Base-by-base conservation (phyloP, 2,888 invertebrate species). In the Parelbella ahira region DNA sequence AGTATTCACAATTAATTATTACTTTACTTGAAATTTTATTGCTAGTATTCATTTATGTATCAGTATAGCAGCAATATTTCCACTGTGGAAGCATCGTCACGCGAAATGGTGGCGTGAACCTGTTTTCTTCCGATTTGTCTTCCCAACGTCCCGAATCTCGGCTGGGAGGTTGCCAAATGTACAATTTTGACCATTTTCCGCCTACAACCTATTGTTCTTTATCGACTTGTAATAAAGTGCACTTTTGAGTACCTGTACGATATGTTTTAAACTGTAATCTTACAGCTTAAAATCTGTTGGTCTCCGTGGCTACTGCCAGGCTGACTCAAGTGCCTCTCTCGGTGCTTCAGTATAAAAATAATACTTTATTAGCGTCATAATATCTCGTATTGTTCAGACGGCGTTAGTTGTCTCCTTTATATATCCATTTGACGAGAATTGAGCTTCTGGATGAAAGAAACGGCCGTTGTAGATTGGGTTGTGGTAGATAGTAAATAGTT, bases 51-150 rank as follows among this genome's bases (percentile, higher is more conserved):
- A 33, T 34, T 36, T 42, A 27, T 5, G 29, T 50, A 48, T 47
- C 38, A 38, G 13, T 39, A 41, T 49, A 54, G 48, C 47, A 44
- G 44, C 68, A 63, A 75, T 74, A 75, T 70, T 62, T 70, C 60
- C 59, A 55, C 58, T 54, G 49, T 57, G 54, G 47, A 53, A 49
- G 45, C 37, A 47, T 51, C 58, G 58, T 60, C 60, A 61, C 58
- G 54, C 58, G 75, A 78, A 75, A 77, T 74, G 70, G 77, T 60
- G 66, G 74, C 67, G 71, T 68, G 76, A 84, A 83, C 81, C 81
- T 83, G 84, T 83, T 82, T 80, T 80, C 80, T 74, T 73, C 68
- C 83, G 83, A 86, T 84, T 84, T 86, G 84, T 84, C 84, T 79
- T 70, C 66, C 61, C 72, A 74, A 73, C 74, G 74, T 66, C 73